phyloP scores from a whole-genome alignment of 1,140 invertebrate genomes.

The Achatina immaculata region DNA sequence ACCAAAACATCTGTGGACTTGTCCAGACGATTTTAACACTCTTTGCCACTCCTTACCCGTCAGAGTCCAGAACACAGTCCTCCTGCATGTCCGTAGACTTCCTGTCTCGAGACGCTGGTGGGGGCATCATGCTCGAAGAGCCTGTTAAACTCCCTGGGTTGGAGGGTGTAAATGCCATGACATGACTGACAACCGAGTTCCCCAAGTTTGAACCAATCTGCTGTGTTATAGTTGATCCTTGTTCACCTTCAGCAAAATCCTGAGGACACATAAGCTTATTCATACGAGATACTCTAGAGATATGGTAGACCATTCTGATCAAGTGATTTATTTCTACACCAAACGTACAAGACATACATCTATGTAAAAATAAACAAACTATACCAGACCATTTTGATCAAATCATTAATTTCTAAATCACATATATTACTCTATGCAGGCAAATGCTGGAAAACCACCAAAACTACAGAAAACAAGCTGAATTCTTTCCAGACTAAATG shows the following conservation, averaged over 20 bases:
- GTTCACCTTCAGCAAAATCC: background rate
- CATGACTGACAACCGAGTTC: background rate
- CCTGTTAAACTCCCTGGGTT: no score
- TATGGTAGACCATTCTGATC: no score
- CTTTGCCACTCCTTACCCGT: background rate
- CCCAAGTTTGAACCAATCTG: background rate
- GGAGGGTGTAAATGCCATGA: background rate
- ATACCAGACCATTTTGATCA: background rate
- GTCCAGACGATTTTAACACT: no score
- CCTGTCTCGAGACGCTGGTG: conserved; percentile 17
- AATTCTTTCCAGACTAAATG: no score
- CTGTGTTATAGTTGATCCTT: background rate
- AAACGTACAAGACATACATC: background rate
- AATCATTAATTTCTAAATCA: background rate
- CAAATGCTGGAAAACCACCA: no score
- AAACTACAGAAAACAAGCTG: no score
- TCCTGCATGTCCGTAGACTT: background rate
- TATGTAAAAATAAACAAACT: background rate
- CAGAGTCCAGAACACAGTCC: conserved; percentile 16
- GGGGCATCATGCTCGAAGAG: background rate
- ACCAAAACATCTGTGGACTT: no score
- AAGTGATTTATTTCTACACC: background rate
- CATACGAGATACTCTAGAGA: background rate
- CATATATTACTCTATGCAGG: no score
- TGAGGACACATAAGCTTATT: background rate